Conservation (phyloP, 2,888 invertebrate species). For the Amphipoea lucens region DNA sequence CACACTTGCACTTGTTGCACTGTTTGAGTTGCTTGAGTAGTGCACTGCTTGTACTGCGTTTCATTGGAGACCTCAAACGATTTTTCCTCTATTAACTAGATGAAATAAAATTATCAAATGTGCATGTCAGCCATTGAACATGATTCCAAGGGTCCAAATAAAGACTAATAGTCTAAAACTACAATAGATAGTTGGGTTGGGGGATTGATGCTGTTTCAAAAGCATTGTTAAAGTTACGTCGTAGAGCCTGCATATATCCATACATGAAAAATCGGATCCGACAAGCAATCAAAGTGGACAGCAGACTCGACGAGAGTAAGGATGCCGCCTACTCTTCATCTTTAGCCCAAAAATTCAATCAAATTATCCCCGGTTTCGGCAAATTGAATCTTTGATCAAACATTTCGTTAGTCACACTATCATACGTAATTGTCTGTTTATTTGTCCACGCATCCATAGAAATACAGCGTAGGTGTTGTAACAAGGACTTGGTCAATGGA, state of each 20-base stretch:
- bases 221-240: neutral
- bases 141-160: neutral
- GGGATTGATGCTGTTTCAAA: neutral
- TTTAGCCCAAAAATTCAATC: conserved; percentile 13
- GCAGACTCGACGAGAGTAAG: neutral
- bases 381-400: conserved; percentile 32
- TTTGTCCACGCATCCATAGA: conserved; percentile 28
- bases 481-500: conserved; percentile 7
- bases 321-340: neutral
- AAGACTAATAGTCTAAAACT: neutral
- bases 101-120: no score
- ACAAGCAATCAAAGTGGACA: neutral
- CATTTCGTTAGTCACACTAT: conserved; percentile 21
- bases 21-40: no score
- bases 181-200: neutral
- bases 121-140: neutral
- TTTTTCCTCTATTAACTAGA: no score
- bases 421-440: conserved; percentile 13
- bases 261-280: neutral
- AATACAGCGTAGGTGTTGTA: conserved; percentile 25
- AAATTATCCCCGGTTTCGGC: conserved; percentile 8
- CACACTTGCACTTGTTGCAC: no score
- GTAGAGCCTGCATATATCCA: neutral
- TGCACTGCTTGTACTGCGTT: neutral
- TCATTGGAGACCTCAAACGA: neutral